Evolutionary conservation across 2,113 vertebrate genomes (phyloP).

Genomic region (Oncorhynchus clarkii): DNA sequence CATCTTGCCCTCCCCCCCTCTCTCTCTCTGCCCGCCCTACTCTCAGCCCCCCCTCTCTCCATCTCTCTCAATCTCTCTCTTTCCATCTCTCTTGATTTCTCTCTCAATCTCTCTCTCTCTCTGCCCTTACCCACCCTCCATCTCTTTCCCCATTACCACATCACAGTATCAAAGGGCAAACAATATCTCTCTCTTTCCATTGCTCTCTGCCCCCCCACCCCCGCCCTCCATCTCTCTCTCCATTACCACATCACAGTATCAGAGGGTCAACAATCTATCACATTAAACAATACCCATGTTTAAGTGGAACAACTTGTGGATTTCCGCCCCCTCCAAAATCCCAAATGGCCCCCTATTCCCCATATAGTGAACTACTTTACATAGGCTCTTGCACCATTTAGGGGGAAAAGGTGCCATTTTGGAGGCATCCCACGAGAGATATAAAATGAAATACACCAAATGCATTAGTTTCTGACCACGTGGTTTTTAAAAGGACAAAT

Average conservation of each 20-base stretch:
- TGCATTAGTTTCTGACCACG: no score
- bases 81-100: not conserved
- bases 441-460: no score
- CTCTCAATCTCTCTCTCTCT: not conserved
- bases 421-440: no score
- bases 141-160: not conserved
- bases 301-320: no score
- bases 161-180: not conserved
- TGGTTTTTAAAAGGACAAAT: no score
- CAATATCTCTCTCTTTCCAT: not conserved
- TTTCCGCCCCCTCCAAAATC: not conserved
- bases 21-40: no score
- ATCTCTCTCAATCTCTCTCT: no score
- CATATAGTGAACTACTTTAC: no score
- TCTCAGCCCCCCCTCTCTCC: constrained; percentile 19
- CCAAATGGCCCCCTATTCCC: no score
- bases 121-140: not conserved
- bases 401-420: no score
- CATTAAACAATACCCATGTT: not conserved
- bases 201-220: not conserved
- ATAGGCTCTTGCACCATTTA: no score
- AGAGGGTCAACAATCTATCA: not conserved
- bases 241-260: not conserved
- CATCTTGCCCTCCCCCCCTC: fast-evolving
- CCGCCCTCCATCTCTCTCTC: not conserved